Base-by-base conservation (phyloP, 2,797 vertebrate genomes). In the Mareca strepera region DNA sequence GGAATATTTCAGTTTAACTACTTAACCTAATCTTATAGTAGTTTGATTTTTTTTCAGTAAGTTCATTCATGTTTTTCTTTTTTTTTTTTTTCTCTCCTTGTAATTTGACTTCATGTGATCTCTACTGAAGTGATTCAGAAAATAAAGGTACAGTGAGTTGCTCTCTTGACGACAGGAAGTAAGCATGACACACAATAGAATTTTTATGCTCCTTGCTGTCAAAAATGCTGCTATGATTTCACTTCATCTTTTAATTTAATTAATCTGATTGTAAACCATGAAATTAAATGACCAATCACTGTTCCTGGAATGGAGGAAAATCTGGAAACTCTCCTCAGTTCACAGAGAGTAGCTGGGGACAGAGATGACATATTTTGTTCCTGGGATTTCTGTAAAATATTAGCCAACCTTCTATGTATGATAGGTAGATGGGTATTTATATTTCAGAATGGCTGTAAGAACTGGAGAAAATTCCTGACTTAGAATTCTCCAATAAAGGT, bases 11-110 rank as follows among this genome's bases (percentile, higher is more conserved):
- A 22, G 52, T 83, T 94, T 86, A 52, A 67, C 15, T 74, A 37
- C 3, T 22, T 84, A 69, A 85, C 18, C 4, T 84, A 58, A 56
- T 79, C 74, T 70, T 74, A 41, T 4, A 67, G 7, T 63, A 59
- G 10, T 69, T 43, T 44, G 17, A 48, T 48, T 25, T 48, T 48
- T 20, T 80, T 88, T 82, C 25, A 31, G 4, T 56, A 41, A 46
- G 8, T 59, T 53, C 1, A 6, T 62, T 31, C 7, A 68, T 35
- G 6, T 9, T 1, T 21, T 3, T 11, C 23, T 70, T 66, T 28
- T 3, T 2, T 21, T 3, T 11, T 28, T 43, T 28, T 70, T 70
- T 28, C 2, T 3, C 5, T 1, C 60, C 7, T 20, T 31, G 9
- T 74, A 81, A 55, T 64, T 52, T 59, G 2, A 3, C 64, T 4